Conservation (phyloP, 2,888 invertebrate species). For the Tetramorium bicarinatum region DNA sequence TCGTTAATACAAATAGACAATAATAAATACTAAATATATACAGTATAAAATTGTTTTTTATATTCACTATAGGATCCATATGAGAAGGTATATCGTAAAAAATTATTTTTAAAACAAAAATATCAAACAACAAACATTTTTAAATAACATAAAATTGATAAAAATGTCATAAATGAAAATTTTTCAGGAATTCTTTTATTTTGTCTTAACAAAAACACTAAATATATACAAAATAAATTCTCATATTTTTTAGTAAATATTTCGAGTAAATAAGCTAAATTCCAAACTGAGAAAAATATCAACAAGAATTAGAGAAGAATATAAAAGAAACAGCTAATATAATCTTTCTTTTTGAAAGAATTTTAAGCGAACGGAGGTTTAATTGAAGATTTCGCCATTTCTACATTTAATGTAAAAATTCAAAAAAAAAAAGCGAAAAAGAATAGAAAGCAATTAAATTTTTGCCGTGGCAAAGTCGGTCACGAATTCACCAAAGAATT, state of each 20-base stretch:
- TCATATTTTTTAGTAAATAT: background rate
- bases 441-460: constrained; percentile 26
- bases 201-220: background rate
- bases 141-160: constrained; percentile 11
- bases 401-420: constrained; percentile 13
- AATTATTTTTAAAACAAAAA: background rate
- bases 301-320: background rate
- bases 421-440: background rate
- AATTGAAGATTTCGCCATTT: background rate
- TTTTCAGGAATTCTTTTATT: background rate
- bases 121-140: constrained; percentile 1
- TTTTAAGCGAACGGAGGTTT: constrained; percentile 15
- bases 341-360: background rate
- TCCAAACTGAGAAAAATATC: background rate
- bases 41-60: background rate
- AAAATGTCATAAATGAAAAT: background rate
- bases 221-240: background rate
- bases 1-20: background rate
- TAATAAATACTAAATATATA: background rate
- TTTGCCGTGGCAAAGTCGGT: constrained; percentile 6
- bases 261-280: background rate
- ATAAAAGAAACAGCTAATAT: background rate
- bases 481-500: constrained; percentile 22
- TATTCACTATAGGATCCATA: background rate
- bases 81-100: background rate